These are phyloP conservation scores for Lasaia peninsularis DNA, from an alignment of 1,140 invertebrate genomes.

Conservation along the genomic window DNA sequence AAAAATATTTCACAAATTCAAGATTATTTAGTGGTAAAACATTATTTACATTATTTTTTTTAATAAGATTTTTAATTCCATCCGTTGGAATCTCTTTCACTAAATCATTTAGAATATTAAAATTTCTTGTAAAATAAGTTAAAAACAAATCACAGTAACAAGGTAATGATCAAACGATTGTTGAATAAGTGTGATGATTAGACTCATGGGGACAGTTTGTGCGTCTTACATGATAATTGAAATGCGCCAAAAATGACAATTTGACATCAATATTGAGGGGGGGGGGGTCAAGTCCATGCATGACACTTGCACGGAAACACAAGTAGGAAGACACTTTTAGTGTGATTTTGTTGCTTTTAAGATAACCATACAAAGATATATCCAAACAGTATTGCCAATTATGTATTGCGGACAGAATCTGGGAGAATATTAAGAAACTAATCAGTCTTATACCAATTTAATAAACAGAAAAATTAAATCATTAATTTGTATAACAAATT, in stretches of 20 bases:
- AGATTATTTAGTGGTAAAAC: constrained; percentile 34
- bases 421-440: not conserved
- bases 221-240: constrained; percentile 29
- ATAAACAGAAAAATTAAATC: too few relatives aligned
- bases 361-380: not conserved
- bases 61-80: constrained; percentile 49
- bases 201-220: constrained; percentile 38
- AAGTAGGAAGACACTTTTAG: constrained; percentile 27
- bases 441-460: not conserved
- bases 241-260: constrained; percentile 14
- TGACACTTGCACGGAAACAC: constrained; percentile 9
- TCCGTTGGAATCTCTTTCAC: constrained; percentile 52
- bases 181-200: constrained; percentile 51
- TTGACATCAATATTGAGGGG: too few relatives aligned
- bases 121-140: constrained; percentile 49
- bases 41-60: constrained; percentile 39
- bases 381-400: not conserved
- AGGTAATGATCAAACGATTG: constrained; percentile 55
- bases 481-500: too few relatives aligned
- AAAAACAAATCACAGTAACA: constrained; percentile 73
- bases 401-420: not conserved
- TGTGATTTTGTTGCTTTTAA: constrained; percentile 32
- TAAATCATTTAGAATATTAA: constrained; percentile 41
- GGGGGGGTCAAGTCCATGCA: not conserved
- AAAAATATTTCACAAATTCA: constrained; percentile 42